Base-by-base conservation (phyloP, 2,888 invertebrate genomes). In the Pheosia tremula region DNA sequence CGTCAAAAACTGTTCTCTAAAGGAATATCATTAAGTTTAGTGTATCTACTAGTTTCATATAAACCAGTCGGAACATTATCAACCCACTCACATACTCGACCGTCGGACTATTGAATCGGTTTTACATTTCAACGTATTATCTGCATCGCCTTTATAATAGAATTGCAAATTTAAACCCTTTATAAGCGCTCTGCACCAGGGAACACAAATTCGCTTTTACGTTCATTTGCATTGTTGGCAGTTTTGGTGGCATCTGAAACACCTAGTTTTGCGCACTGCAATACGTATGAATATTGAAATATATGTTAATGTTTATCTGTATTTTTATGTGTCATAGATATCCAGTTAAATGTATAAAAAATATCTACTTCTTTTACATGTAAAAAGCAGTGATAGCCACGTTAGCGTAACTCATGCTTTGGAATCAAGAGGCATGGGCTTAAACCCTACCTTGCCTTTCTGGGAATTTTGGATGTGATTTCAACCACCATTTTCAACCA, bases 151-250 rank as follows among this genome's bases (percentile, higher is more conserved):
- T 87, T 84, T 89, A 91, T 90, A 86, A 90, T 90, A 88, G 93
- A 93, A 91, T 93, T 92, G 91, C 91, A 92, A 93, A 93, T 93
- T 91, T 91, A 87, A 92, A 89, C 91, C 90, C 89, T 91, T 90
- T 89, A 91, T 91, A 92, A 91, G 88, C 90, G 88, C 82, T 90
- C 84, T 83, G 90, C 88, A 89, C 92, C 91, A 85, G 84, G 84
- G 81, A 89, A 93, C 93, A 92, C 91, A 91, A 92, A 91, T 91
- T 92, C 83, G 91, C 93, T 93, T 93, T 93, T 89, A 93, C 85
- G 88, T 84, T 84, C 85, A 93, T 93, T 93, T 93, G 90, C 93
- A 93, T 82, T 83, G 81, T 84, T 79, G 87, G 86, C 86, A 84
- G 83, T 87, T 86, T 88, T 75, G 85, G 84, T 80, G 86, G 89